Base-by-base conservation (phyloP, 2,113 vertebrate species). In the Antidorcas marsupialis region DNA sequence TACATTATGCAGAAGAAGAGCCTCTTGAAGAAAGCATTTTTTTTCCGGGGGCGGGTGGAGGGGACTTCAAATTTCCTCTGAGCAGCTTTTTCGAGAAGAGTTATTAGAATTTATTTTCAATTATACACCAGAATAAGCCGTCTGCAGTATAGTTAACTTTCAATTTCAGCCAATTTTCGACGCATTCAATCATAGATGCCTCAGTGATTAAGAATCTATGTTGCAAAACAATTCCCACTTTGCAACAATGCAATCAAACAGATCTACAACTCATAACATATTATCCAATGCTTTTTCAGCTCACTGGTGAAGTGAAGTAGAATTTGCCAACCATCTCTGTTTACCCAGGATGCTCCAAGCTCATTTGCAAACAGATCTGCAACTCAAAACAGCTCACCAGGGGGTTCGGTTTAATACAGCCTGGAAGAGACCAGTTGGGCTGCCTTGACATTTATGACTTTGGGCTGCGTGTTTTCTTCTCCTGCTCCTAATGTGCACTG, bases 41-140 rank as follows among this genome's bases (percentile, higher is more conserved):
- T 90, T 85, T 96, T 96, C 39, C 45, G 3, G 50, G 50, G 50
- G 14, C 0, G 3, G 25, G 55, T n/a, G 55, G 23, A 25, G 9
- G 55, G 55, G 57, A 27, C 95, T 98, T 98, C 96, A 97, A 98
- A 98, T 98, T 98, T 99, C 97, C 98, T 98, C 98, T 96, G 97
- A 98, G 98, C 98, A 98, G 98, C 98, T 98, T 98, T 98, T 99
- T 98, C 85, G 93, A 98, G 98, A 98, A 98, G 98, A 99, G 98
- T 99, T 99, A 99, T 99, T 99, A 99, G 98, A 99, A 99, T 99
- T 99, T 99, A 99, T 99, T 99, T 99, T 99, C 99, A 99, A 99
- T 99, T 99, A 99, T 99, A 98, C 99, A 99, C 98, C 98, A 99
- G 99, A 99, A 99, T 99, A 99, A 99, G 99, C 99, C 47, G 98